Percentiles rank a stretch among this genome's conserved stretches.
Conservation (phyloP, 2,113 vertebrate species). For the Eubucco bourcierii region DNA sequence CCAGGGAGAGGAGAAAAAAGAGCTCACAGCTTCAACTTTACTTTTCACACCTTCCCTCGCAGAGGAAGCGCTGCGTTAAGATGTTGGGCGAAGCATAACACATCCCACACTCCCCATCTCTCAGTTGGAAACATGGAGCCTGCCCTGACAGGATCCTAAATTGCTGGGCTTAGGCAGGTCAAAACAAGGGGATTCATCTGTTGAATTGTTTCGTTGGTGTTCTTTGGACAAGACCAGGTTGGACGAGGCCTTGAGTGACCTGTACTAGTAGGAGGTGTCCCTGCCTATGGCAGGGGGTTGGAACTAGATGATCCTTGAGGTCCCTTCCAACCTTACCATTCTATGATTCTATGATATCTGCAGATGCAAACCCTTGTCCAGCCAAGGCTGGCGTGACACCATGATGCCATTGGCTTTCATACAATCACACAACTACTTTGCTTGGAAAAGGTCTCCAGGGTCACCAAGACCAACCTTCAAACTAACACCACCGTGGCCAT, state of each 20-base stretch:
- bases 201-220: neutral
- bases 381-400: neutral
- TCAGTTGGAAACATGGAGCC: neutral
- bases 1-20: neutral
- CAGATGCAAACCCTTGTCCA: neutral
- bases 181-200: neutral
- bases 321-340: too few species aligned
- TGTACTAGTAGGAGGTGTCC: too few species aligned
- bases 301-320: too few species aligned
- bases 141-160: neutral
- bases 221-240: neutral
- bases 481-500: too few species aligned
- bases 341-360: too few species aligned
- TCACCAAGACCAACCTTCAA: too few species aligned
- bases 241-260: too few species aligned
- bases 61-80: conserved; percentile 20
- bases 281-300: too few species aligned
- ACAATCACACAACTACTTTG: too few species aligned
- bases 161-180: fast-evolving
- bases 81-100: neutral
- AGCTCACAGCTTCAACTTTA: conserved; percentile 10
- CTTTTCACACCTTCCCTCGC: neutral
- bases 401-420: too few species aligned
- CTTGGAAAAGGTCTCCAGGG: too few species aligned
- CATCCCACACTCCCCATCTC: conserved; percentile 1